Evolutionary conservation across 2,888 invertebrate species (phyloP).

Genomic region (Euplagia quadripunctaria): DNA sequence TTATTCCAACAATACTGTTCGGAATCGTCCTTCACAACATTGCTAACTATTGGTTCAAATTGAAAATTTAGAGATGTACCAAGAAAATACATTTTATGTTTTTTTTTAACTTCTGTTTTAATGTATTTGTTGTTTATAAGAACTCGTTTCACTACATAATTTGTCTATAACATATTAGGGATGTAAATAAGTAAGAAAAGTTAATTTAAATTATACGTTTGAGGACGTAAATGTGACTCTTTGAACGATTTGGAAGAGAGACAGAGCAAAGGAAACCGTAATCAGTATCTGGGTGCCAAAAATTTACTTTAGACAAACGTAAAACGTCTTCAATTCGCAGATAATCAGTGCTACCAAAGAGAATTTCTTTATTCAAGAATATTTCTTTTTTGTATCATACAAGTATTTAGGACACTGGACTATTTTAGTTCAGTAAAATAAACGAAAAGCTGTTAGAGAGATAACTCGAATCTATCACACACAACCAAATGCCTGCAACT

Average conservation of each 20-base stretch:
- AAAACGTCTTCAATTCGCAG: background rate
- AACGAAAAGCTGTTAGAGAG: too few relatives aligned
- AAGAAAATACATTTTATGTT: background rate
- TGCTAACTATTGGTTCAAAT: conserved; percentile 46
- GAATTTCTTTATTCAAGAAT: background rate
- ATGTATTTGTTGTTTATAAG: background rate
- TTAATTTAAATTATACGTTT: background rate
- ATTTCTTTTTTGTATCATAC: too few relatives aligned
- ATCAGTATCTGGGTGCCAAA: background rate
- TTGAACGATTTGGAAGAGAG: background rate
- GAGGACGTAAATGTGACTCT: background rate
- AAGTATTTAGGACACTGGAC: too few relatives aligned
- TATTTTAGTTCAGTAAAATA: too few relatives aligned
- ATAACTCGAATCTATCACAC: too few relatives aligned
- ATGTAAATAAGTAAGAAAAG: background rate
- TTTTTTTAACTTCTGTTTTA: background rate
- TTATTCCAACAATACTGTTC: conserved; percentile 26
- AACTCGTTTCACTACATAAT: background rate
- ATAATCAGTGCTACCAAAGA: background rate
- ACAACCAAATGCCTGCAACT: too few relatives aligned
- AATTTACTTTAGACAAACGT: conserved; percentile 25
- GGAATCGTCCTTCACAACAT: conserved; percentile 36
- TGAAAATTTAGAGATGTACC: conserved; percentile 22
- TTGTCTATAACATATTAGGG: background rate
- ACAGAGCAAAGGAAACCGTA: conserved; percentile 1